Evolutionary conservation across 2,113 vertebrate species (phyloP).

Genomic region (Apaloderma vittatum): DNA sequence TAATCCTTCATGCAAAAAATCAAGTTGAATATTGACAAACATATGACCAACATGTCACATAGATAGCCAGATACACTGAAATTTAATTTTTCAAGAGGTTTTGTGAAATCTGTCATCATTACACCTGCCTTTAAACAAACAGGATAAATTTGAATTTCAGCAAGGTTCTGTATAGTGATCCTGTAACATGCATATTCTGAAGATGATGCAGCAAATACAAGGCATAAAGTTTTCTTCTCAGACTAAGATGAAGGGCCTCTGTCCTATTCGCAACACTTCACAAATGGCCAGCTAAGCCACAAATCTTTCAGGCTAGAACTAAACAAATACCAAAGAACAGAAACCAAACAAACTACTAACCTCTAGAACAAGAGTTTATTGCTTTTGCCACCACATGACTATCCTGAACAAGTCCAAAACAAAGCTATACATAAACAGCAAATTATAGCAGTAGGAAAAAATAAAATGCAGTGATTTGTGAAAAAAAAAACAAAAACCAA

Average conservation of each 20-base stretch:
- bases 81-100: neutral
- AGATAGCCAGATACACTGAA: neutral
- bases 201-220: neutral
- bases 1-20: neutral
- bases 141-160: neutral
- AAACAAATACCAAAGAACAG: conserved; percentile 16
- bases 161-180: neutral
- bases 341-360: neutral
- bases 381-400: neutral
- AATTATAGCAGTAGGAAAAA: neutral
- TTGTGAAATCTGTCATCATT: neutral
- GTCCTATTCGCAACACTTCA: neutral
- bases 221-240: neutral
- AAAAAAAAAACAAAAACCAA: neutral
- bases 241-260: neutral
- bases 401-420: neutral
- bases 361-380: neutral
- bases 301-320: neutral
- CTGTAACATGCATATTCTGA: neutral
- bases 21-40: neutral
- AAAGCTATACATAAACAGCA: neutral
- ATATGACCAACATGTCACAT: neutral
- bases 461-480: neutral
- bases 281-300: neutral
- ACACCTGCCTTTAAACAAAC: neutral